These are phyloP conservation scores for Cephus rjabovi DNA, from an alignment of 2,888 invertebrate genomes.

Conservation along the genomic window DNA sequence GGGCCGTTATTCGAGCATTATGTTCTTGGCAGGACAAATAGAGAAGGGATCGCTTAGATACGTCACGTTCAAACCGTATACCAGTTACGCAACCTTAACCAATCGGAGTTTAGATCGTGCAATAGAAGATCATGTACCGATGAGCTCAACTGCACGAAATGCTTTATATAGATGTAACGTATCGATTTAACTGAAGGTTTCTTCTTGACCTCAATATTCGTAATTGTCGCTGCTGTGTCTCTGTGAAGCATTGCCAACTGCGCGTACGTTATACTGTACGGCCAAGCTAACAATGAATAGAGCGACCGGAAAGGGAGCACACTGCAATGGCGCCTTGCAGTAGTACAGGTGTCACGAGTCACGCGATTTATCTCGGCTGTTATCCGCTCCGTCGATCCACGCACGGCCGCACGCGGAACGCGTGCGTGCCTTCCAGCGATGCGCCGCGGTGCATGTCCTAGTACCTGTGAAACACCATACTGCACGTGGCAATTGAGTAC, in stretches of 20 bases:
- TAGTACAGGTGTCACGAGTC: neutral
- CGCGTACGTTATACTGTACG: neutral
- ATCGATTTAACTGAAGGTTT: neutral
- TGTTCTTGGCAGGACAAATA: neutral
- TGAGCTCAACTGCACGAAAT: neutral
- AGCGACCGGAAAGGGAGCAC: neutral
- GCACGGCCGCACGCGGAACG: neutral
- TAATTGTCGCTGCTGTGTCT: neutral
- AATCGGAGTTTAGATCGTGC: neutral
- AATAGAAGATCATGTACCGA: neutral
- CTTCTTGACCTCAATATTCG: neutral
- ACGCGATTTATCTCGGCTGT: neutral
- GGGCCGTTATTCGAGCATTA: neutral
- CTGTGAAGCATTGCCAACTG: neutral
- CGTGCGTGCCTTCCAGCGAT: neutral
- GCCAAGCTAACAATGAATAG: neutral
- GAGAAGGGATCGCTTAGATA: neutral
- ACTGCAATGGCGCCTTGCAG: neutral
- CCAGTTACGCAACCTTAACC: neutral
- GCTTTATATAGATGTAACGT: neutral
- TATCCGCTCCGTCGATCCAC: neutral
- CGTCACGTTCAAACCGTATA: neutral
- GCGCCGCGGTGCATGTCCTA: neutral
- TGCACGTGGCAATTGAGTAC: neutral
- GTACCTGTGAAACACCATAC: neutral